Base-by-base conservation (phyloP, 2,888 invertebrate species). In the Drosophila fulvimacula region DNA sequence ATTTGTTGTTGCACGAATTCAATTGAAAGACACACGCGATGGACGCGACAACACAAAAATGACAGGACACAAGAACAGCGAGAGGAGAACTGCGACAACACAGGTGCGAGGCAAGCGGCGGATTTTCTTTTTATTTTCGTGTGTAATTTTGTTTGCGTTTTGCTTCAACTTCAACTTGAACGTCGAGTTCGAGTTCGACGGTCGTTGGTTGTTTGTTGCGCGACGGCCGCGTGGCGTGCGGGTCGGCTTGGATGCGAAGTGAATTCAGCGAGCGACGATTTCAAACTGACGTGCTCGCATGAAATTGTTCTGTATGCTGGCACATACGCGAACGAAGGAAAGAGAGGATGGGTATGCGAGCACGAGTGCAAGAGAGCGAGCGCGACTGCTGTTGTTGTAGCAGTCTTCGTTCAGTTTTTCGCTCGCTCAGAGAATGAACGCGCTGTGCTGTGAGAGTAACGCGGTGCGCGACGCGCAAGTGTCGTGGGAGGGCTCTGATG, bases 201-300 rank as follows among this genome's bases (percentile, higher is more conserved):
- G 76, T 66, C 72, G 79, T 74, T 76, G 77, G 71, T 81, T 71
- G 73, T 81, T 73, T 60, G 69, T 80, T 81, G 67, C 76, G 82
- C 79, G 78, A 78, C 79, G 76, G 70, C 76, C 73, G 79, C 76
- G 65, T 76, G 39, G 64, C 78, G 70, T 76, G 74, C 74, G 73
- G 74, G 65, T 66, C 70, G 74, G 69, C 77, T 67, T 57, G 13
- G 36, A 17, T 64, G 74, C 85, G 85, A 81, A 71, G 73, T 78
- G 68, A 83, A 79, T 76, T 81, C 88, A 83, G 80, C 90, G 85
- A 86, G 79, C 90, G 89, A 88, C 87, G 87, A 87, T 89, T 82
- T 77, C 80, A 87, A 85, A 90, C 90, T 90, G 74, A 90, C 65
- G 76, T 56, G 73, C 49, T 53, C 55, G 13, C 55, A 58, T 63